Base-by-base conservation (phyloP, 2,888 invertebrate species). In the Agonopterix subpropinquella region DNA sequence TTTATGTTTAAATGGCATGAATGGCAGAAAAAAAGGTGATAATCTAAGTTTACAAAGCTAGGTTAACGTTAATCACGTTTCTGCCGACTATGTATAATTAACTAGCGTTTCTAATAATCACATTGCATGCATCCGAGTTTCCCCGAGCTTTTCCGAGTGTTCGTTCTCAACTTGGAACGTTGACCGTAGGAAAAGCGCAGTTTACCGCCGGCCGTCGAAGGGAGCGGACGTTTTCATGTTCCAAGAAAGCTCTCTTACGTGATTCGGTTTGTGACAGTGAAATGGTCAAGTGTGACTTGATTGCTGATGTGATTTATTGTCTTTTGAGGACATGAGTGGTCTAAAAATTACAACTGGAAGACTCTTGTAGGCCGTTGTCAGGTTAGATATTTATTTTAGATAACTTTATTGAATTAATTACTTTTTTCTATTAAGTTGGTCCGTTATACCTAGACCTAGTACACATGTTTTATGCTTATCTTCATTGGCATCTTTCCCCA, bases 141-240 rank as follows among this genome's bases (percentile, higher is more conserved):
- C 11, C 28, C 61, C 77, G 76, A 74, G 49, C 45, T 45, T 45
- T 11, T n/a, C 64, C 79, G 79, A 76, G 13, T 8, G 42, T 4
- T 50, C 48, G 53, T 55, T 62, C 70, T 5, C 69, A 75, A 77
- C 68, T 75, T 73, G 61, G 65, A 70, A 67, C 44, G 49, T 59
- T 61, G 52, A 53, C 58, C 55, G 48, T 60, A 58, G 28, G 55
- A 62, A 61, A 64, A 67, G 63, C 66, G 65, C 70, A 80, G 80
- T 80, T 71, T 67, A 54, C 65, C 64, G 65, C 67, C 64, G 67
- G 61, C 64, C 56, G 56, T 54, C 52, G 62, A 48, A 44, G 55
- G 44, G 67, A 45, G 53, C 52, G 64, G 68, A 64, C 70, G 73
- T 53, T 60, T 50, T 42, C 35, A 48, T 51, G 44, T 46, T 18